phyloP scores from a whole-genome alignment of 2,113 vertebrate species.

The Trochalopteron elliotii region DNA sequence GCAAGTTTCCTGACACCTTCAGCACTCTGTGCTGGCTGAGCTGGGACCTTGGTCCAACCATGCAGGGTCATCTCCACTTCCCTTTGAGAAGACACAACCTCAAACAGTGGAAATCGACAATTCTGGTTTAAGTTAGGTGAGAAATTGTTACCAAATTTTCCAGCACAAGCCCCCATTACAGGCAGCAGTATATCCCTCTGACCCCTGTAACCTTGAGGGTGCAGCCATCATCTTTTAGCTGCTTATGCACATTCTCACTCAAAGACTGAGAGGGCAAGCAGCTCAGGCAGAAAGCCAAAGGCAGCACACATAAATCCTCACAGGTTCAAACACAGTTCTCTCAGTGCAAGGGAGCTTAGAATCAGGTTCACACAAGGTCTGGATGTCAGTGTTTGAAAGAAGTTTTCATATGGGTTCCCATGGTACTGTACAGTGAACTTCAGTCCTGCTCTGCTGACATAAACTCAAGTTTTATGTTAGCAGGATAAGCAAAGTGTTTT shows the following conservation, averaged over 20 bases:
- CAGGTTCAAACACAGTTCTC: neutral
- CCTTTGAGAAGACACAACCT: neutral
- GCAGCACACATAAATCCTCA: fast-evolving
- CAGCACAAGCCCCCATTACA: neutral
- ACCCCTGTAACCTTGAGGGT: neutral
- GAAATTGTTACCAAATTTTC: neutral
- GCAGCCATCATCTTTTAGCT: neutral
- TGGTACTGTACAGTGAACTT: neutral
- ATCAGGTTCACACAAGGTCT: neutral
- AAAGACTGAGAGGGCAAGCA: neutral
- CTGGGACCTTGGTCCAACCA: neutral
- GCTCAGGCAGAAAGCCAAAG: neutral
- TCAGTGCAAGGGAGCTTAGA: neutral
- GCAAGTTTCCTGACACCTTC: neutral
- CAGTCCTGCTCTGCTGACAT: neutral
- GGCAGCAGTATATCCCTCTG: neutral
- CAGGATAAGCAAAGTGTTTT: neutral
- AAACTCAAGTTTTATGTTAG: neutral
- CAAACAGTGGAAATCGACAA: neutral
- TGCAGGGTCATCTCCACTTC: fast-evolving
- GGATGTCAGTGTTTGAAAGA: neutral
- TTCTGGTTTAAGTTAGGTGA: neutral
- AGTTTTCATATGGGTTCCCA: neutral
- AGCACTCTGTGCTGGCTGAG: neutral
- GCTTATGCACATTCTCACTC: neutral